These are phyloP conservation scores for Passer montanus DNA, from an alignment of 2,113 vertebrate genomes.

Conservation along the genomic window DNA sequence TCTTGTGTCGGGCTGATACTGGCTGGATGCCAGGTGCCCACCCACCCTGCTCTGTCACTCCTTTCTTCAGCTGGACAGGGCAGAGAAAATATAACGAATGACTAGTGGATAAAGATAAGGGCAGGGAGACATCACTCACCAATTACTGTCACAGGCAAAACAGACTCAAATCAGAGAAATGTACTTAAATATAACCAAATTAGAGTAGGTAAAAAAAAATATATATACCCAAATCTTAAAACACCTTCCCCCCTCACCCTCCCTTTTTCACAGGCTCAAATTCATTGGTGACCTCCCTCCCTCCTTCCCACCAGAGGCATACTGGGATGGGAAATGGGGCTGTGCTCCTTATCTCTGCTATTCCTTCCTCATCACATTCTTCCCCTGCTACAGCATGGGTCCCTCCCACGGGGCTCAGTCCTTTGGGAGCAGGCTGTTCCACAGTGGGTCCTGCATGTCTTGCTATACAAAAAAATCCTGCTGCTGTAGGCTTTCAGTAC, in stretches of 20 bases:
- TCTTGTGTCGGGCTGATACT: not conserved
- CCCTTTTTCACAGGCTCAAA: too few species aligned
- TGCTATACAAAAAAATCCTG: not conserved
- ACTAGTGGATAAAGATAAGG: too few species aligned
- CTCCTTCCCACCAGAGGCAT: not conserved
- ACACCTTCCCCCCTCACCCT: fast-evolving
- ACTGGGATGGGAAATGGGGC: too few species aligned
- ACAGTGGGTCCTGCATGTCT: not conserved
- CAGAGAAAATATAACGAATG: not conserved
- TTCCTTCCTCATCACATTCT: not conserved
- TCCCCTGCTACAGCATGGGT: not conserved
- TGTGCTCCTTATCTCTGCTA: not conserved
- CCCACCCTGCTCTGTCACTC: not conserved
- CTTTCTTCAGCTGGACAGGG: not conserved
- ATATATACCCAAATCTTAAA: not conserved
- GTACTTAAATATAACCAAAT: not conserved
- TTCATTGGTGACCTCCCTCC: not conserved
- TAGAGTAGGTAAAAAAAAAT: not conserved
- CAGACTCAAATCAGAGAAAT: not conserved
- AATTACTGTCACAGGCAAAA: not conserved
- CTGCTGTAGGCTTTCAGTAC: not conserved
- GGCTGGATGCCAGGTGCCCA: not conserved
- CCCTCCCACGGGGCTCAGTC: not conserved
- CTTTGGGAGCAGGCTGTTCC: not conserved
- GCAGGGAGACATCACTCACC: not conserved